Evolutionary conservation across 2,113 vertebrate species (phyloP).

Genomic region (Pituophis catenifer): DNA sequence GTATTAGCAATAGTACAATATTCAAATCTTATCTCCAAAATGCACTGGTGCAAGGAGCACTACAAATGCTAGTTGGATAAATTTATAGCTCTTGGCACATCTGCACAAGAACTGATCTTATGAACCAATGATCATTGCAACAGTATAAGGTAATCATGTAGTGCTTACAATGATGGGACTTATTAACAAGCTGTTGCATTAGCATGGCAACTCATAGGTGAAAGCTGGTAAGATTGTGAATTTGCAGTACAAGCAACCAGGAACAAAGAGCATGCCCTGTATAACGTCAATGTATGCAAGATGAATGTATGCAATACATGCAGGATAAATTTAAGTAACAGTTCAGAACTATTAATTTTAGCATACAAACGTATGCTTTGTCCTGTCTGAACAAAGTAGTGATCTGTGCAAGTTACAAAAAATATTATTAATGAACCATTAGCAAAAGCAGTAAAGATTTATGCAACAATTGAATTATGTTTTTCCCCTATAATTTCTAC

Average conservation of each 20-base stretch:
- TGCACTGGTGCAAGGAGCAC: not conserved
- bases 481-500: not conserved
- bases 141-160: not conserved
- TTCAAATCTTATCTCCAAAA: not conserved
- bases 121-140: not conserved
- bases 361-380: not conserved
- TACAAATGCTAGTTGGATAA: not conserved
- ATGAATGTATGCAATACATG: not conserved
- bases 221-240: not conserved
- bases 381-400: not conserved
- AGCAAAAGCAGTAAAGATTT: not conserved
- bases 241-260: not conserved
- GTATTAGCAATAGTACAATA: no score
- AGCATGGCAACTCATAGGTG: not conserved
- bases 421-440: not conserved
- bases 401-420: not conserved
- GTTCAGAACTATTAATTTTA: not conserved
- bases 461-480: not conserved
- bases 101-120: not conserved
- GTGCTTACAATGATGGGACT: not conserved
- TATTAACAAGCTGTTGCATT: not conserved
- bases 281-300: not conserved
- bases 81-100: not conserved
- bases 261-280: not conserved
- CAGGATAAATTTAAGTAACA: not conserved